Conservation (phyloP, 2,888 invertebrate species). For the Yponomeuta sedellus region DNA sequence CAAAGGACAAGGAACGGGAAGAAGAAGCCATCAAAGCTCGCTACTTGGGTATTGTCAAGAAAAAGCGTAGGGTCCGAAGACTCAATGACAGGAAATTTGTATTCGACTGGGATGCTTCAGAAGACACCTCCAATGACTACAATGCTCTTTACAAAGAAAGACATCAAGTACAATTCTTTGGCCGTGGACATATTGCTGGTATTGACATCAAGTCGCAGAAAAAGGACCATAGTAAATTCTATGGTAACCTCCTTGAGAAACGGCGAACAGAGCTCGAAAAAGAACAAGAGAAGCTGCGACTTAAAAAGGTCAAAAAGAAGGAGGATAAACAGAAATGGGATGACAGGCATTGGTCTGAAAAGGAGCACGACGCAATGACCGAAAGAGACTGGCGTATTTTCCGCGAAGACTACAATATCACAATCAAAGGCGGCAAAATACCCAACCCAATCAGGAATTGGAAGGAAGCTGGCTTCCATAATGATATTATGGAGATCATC, state of each 20-base stretch:
- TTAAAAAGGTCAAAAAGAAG: constrained; percentile 94
- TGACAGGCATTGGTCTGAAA: constrained; percentile 99
- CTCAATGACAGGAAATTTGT: constrained; percentile 99
- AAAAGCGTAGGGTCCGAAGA: constrained; percentile 92
- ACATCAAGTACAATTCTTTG: constrained; percentile 98
- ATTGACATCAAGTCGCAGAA: constrained; percentile 98
- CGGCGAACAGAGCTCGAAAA: constrained; percentile 97
- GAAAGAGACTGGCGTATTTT: constrained; percentile 99
- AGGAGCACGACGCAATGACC: constrained; percentile 95
- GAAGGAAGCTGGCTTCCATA: constrained; percentile 94
- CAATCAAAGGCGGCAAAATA: constrained; percentile 97
- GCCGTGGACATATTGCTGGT: constrained; percentile 97
- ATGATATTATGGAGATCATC: constrained; percentile 95
- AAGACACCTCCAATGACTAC: constrained; percentile 98
- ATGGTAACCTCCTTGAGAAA: constrained; percentile 95
- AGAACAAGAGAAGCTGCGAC: constrained; percentile 93
- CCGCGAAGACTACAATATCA: constrained; percentile 98
- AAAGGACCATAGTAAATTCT: constrained; percentile 97
- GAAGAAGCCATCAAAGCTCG: constrained; percentile 96
- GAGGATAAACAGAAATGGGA: constrained; percentile 99
- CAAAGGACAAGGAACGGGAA: constrained; percentile 93
- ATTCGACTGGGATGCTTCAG: constrained; percentile 99
- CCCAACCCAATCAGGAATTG: constrained; percentile 97
- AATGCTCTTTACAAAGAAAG: constrained; percentile 97
- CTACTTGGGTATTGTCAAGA: constrained; percentile 94